phyloP scores from a whole-genome alignment of 1,140 invertebrate species.

The Lysiphlebus fabarum region DNA sequence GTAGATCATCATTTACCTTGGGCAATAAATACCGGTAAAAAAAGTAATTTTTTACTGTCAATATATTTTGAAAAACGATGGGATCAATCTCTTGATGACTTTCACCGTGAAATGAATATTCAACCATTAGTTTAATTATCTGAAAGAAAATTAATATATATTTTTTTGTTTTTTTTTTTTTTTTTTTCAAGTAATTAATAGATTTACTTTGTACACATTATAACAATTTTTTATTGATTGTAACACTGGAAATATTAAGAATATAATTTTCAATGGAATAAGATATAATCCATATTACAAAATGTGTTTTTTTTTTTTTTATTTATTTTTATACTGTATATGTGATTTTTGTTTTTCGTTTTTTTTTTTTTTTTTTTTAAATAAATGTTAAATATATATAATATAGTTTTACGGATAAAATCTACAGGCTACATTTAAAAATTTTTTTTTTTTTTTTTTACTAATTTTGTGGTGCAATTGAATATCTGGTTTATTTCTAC shows the following conservation, averaged over 20 bases:
- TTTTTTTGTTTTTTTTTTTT: slow-evolving; percentile 9
- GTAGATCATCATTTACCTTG: slow-evolving; percentile 78
- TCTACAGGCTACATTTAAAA: slow-evolving; percentile 21
- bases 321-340: slow-evolving; percentile 36
- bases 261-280: slow-evolving; percentile 53
- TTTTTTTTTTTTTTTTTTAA: slow-evolving; percentile 17
- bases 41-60: slow-evolving; percentile 73
- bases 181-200: neutral
- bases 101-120: slow-evolving; percentile 76
- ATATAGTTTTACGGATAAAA: slow-evolving; percentile 25
- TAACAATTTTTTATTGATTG: slow-evolving; percentile 53
- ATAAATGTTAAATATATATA: slow-evolving; percentile 27
- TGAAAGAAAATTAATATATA: neutral
- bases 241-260: slow-evolving; percentile 55
- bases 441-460: slow-evolving; percentile 7
- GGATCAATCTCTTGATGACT: slow-evolving; percentile 81
- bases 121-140: slow-evolving; percentile 30
- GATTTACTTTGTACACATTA: slow-evolving; percentile 37
- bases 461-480: neutral
- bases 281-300: slow-evolving; percentile 50
- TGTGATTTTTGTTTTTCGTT: slow-evolving; percentile 25
- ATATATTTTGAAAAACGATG: slow-evolving; percentile 93
- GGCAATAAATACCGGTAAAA: slow-evolving; percentile 78
- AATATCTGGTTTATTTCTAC: slow-evolving; percentile 2
- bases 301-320: slow-evolving; percentile 36